phyloP scores from a whole-genome alignment of 2,113 vertebrate genomes.

The Actenoides hombroni region DNA sequence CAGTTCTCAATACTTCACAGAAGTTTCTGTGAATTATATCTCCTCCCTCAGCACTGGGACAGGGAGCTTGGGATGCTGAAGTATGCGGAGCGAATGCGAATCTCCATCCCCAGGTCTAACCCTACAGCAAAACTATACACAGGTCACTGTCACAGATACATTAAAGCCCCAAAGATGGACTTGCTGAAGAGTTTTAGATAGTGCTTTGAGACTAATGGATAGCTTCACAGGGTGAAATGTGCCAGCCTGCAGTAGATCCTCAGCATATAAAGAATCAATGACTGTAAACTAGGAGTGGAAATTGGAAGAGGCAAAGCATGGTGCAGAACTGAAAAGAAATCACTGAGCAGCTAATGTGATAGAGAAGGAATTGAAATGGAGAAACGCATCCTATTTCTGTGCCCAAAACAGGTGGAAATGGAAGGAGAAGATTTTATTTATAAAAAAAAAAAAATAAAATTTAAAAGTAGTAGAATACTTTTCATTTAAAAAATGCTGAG shows the following conservation, averaged over 20 bases:
- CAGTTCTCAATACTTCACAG: neutral
- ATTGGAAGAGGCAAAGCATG: constrained; percentile 68
- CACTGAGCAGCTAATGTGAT: constrained; percentile 59
- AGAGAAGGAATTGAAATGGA: constrained; percentile 50
- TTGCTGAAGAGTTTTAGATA: constrained; percentile 43
- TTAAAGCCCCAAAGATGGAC: neutral
- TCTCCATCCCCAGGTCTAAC: neutral
- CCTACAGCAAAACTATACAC: neutral
- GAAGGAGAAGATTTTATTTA: neutral
- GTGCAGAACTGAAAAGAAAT: constrained; percentile 69
- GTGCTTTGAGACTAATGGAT: neutral
- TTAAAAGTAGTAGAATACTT: constrained; percentile 6
- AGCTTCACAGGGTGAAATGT: constrained; percentile 45
- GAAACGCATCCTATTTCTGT: constrained; percentile 40
- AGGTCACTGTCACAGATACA: neutral
- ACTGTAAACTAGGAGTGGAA: constrained; percentile 66
- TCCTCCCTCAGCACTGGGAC: neutral
- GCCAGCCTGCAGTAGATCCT: constrained; percentile 30
- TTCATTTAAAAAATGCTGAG: neutral
- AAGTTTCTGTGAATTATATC: neutral
- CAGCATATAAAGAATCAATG: constrained; percentile 62
- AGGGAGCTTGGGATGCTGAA: neutral
- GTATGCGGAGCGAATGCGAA: accelerated
- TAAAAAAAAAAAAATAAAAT: neutral
- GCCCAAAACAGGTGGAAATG: constrained; percentile 21